Conservation (phyloP, 2,797 vertebrate species). For the Aldrovandia affinis region DNA sequence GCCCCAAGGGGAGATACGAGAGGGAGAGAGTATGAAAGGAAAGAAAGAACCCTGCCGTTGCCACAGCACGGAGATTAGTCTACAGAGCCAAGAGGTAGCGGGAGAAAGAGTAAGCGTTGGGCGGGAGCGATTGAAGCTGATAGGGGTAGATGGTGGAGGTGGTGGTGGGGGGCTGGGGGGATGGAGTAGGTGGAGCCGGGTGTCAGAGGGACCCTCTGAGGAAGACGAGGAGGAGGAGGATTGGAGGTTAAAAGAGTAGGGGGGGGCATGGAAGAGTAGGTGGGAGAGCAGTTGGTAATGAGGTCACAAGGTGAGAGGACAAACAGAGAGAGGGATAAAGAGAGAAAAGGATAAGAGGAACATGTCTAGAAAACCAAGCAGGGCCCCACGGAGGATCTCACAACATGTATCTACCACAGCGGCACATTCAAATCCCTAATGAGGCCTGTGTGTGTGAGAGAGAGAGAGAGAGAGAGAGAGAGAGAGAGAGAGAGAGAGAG, state of each 20-base stretch:
- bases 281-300: too few species aligned
- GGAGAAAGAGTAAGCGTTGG: background rate
- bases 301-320: background rate
- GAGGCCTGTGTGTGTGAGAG: too few species aligned
- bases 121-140: slow-evolving; percentile 10
- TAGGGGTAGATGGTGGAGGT: background rate
- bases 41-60: background rate
- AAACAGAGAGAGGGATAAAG: background rate
- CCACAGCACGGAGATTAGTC: background rate
- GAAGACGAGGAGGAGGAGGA: background rate
- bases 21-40: background rate
- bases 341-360: background rate
- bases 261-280: too few species aligned
- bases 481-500: too few species aligned
- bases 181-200: background rate
- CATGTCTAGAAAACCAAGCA: background rate
- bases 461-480: too few species aligned
- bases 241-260: background rate
- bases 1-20: background rate
- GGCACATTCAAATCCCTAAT: too few species aligned
- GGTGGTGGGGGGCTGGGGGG: background rate
- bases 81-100: background rate
- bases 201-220: background rate
- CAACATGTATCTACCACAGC: too few species aligned
- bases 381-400: background rate